phyloP scores from a whole-genome alignment of 2,113 vertebrate genomes.

The Indri indri region DNA sequence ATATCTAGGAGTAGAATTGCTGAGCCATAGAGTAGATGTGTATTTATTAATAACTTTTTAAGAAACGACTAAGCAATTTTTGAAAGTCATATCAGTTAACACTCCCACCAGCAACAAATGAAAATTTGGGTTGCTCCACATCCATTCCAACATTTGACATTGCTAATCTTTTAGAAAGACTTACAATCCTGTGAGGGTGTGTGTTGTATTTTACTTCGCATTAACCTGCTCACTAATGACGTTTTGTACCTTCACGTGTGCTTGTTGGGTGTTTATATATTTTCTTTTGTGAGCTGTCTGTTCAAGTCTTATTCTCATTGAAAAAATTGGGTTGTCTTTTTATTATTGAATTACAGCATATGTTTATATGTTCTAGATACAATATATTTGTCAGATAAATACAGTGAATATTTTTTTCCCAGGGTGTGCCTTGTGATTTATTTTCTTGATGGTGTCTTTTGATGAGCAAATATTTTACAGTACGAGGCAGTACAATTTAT shows the following conservation, averaged over 20 bases:
- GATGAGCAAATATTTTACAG: background rate
- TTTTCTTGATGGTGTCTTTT: constrained; percentile 29
- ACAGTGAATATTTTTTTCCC: background rate
- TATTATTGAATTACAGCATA: background rate
- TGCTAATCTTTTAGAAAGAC: background rate
- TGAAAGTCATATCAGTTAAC: background rate
- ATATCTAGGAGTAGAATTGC: background rate
- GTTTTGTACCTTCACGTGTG: background rate
- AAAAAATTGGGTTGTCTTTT: constrained; percentile 13
- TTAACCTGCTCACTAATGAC: background rate
- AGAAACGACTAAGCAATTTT: constrained; percentile 4
- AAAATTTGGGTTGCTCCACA: background rate
- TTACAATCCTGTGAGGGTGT: background rate
- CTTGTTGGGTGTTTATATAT: background rate
- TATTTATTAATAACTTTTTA: background rate
- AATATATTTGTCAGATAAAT: background rate
- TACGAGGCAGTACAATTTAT: background rate
- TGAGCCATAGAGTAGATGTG: background rate
- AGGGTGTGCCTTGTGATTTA: background rate
- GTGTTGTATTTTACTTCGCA: background rate
- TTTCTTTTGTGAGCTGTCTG: constrained; percentile 14
- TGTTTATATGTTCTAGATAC: background rate
- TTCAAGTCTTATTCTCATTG: constrained; percentile 4
- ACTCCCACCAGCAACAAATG: background rate
- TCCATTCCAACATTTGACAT: background rate